Conservation (phyloP, 1,140 invertebrate genomes). For the Drosophila lacertosa region DNA sequence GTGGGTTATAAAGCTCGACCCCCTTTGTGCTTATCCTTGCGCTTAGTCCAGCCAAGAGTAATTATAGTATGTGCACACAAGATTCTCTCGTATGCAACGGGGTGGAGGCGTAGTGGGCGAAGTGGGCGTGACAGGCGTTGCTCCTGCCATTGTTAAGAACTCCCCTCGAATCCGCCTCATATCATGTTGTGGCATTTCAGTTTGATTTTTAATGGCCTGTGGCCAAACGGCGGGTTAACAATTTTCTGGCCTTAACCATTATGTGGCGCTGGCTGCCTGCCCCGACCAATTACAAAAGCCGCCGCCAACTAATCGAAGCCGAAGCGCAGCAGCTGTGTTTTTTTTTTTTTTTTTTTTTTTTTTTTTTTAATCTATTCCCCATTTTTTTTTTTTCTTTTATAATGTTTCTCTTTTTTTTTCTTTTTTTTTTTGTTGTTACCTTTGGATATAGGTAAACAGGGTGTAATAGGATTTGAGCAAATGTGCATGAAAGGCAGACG, state of each 20-base stretch:
- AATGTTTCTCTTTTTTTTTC: too few relatives aligned
- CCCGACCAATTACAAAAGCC: slow-evolving; percentile 38
- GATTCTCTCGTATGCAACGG: slow-evolving; percentile 12
- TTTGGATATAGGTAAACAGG: too few relatives aligned
- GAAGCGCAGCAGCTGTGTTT: background rate
- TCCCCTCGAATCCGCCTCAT: background rate
- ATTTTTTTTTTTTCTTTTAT: too few relatives aligned
- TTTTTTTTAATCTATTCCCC: too few relatives aligned
- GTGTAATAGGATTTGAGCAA: too few relatives aligned
- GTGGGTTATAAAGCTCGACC: slow-evolving; percentile 17
- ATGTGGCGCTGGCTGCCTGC: background rate
- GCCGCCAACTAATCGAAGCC: slow-evolving; percentile 7
- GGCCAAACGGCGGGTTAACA: slow-evolving; percentile 53
- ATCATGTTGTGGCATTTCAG: background rate
- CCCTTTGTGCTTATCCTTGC: background rate
- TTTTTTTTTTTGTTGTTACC: too few relatives aligned
- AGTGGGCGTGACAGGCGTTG: too few relatives aligned
- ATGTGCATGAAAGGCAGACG: too few relatives aligned
- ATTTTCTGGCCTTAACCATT: slow-evolving; percentile 13
- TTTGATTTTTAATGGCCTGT: slow-evolving; percentile 68
- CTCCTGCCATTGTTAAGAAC: slow-evolving; percentile 48
- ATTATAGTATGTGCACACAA: slow-evolving; percentile 64
- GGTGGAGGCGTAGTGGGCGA: slow-evolving; percentile 3
- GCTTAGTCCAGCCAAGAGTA: slow-evolving; percentile 55
- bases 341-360: too few relatives aligned